Evolutionary conservation across 2,113 vertebrate genomes (phyloP), one percentile per base, ranked within the genome.

Genomic region (Cinclus cinclus): DNA sequence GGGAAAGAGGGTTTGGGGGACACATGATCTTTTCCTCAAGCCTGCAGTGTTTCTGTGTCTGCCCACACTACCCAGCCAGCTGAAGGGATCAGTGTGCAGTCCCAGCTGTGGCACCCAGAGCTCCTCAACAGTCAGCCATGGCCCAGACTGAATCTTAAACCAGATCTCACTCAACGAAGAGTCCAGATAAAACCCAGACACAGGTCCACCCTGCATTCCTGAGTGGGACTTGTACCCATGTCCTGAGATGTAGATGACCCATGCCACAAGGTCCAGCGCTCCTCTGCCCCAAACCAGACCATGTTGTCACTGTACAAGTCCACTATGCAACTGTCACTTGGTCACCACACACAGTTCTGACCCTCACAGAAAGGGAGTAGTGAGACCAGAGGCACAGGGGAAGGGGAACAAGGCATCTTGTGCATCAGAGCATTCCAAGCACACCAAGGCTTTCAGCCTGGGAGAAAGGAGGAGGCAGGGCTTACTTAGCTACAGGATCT

Each of bases 291-390:
- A 81, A 55, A 46, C 8, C 55, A 69, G 44, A 49, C 25, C 0
- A 0, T 0, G 2, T 4, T 22, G 44, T 11, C 58, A 35, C n/a
- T 7, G 0, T 17, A 24, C 12, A 59, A 24, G 15, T 67, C 65
- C 52, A 30, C 64, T 37, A 1, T 9, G 13, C 8, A 30, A 14
- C 13, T 73, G 12, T 11, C 47, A 42, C 22, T n/a, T n/a, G 25
- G 47, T 70, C 30, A 78, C 11, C 39, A 65, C 14, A 31, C 25
- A 25, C 4, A 17, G 28, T 46, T 65, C 41, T 65, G 30, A 17
- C 58, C 46, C 25, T 92, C 20, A 14, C 9, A 65, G 59, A 80
- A 90, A 27, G 15, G 7, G 23, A 70, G 4, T 4, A 47, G 5
- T 11, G n/a, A 74, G 33, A 41, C 18, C 78, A 53, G 19, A 65